Evolutionary conservation across 37 sponge, comb jelly and placozoan species (phyloP).

Genomic region (Oscarella lobularis): DNA sequence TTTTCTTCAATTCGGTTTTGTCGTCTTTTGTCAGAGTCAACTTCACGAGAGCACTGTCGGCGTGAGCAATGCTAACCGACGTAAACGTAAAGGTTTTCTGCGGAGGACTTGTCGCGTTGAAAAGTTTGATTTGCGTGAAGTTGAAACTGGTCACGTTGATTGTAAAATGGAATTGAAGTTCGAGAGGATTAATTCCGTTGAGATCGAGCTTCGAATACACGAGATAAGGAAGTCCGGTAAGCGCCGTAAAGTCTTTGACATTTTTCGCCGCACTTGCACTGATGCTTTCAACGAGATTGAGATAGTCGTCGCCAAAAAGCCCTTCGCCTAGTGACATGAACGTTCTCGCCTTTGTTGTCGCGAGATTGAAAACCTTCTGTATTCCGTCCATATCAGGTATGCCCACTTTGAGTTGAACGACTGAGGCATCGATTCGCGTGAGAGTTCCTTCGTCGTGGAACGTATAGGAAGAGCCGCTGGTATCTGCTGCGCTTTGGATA

Average conservation of each 20-base stretch:
- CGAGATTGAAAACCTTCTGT: neutral
- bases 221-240: neutral
- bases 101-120: neutral
- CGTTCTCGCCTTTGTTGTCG: neutral
- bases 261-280: neutral
- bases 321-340: neutral
- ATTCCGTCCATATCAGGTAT: neutral
- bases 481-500: constrained; percentile 25
- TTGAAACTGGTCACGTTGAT: constrained; percentile 38
- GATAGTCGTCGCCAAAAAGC: neutral
- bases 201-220: neutral
- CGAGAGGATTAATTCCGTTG: neutral
- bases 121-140: constrained; percentile 40
- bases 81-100: neutral
- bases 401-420: neutral
- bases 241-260: neutral
- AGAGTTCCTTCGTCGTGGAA: neutral
- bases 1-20: neutral
- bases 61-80: neutral
- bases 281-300: neutral
- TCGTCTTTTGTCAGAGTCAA: neutral
- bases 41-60: neutral
- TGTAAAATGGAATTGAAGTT: neutral
- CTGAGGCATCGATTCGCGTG: neutral
- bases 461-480: neutral